Base-by-base conservation (phyloP, 2,888 invertebrate genomes). In the Marasmarcha lunaedactyla region DNA sequence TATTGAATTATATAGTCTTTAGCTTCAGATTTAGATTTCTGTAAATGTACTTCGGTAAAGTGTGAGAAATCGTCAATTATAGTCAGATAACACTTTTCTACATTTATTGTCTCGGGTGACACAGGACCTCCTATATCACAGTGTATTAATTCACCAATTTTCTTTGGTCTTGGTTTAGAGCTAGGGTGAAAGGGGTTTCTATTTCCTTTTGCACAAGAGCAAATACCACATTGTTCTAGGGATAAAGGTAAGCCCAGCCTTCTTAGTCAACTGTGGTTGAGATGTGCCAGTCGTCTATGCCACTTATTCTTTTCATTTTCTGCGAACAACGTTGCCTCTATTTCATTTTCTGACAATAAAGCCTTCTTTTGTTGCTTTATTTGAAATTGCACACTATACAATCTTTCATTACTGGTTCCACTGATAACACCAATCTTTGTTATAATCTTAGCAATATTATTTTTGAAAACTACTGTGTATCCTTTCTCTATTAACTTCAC, bases 1-100 rank as follows among this genome's bases (percentile, higher is more conserved):
- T 40, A 38, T 2, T 36, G 15, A 15, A 39, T 35, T 30, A 40
- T 37, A 6, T 36, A 13, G 11, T 40, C 15, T 14, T 37, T 40
- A 13, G 43, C 43, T 40, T 43, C 38, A 38, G n/a, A 6, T 36
- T 40, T 43, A 1, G 9, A 12, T 14, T 36, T 35, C 11, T 40
- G 15, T 36, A 36, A 12, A 14, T 43, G 14, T 3, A 40, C 40
- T 38, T 38, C 38, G 13, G 20, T 25, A 14, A 38, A 40, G 27
- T 43, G 43, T 20, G 43, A 40, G 35, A 33, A 40, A 20, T 43
- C 38, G 26, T 43, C 43, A 10, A 43, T 43, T 1, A 40, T 40
- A 14, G 40, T 38, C 1, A 38, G 12, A 38, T 38, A 43, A 33
- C 41, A 43, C 12, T 13, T 40, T 34, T 43, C 40, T 9, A 26